Percentiles rank a stretch among this genome's conserved stretches.
phyloP scores from a whole-genome alignment of 2,797 vertebrate genomes.

The Phoxinus dragarum region DNA sequence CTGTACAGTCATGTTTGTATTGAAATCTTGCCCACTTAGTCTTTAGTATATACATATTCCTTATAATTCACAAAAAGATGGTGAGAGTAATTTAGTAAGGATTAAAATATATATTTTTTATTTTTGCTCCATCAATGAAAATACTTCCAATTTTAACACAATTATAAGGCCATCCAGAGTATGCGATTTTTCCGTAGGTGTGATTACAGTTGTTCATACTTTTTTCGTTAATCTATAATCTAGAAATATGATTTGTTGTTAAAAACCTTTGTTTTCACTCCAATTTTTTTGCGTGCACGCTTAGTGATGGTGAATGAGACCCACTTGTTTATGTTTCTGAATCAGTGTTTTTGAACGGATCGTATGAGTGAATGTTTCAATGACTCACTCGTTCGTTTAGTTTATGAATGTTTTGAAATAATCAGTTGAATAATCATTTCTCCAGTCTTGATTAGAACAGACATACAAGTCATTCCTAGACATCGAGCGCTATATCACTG shows the following conservation, averaged over 20 bases:
- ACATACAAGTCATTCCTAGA: not conserved
- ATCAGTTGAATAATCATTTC: not conserved
- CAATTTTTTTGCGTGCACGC: too few species aligned
- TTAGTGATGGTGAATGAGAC: not conserved
- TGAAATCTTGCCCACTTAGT: not conserved
- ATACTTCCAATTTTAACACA: not conserved
- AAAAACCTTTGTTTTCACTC: not conserved
- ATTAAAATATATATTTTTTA: too few species aligned
- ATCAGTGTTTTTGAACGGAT: not conserved
- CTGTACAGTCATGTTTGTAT: not conserved
- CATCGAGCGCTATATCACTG: not conserved
- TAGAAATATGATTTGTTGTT: not conserved
- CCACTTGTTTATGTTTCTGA: not conserved
- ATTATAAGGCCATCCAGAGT: slow-evolving; percentile 1
- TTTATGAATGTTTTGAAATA: not conserved
- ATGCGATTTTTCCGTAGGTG: not conserved
- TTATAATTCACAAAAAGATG: not conserved
- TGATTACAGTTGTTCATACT: not conserved
- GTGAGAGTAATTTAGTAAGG: not conserved
- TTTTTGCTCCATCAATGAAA: not conserved
- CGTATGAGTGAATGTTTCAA: not conserved
- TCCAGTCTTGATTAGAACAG: not conserved
- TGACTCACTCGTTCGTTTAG: not conserved
- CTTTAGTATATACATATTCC: not conserved
- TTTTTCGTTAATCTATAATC: not conserved